Base-by-base conservation (phyloP, 92 coral and sea anemone species). In the Epizoanthus illoricatus region DNA sequence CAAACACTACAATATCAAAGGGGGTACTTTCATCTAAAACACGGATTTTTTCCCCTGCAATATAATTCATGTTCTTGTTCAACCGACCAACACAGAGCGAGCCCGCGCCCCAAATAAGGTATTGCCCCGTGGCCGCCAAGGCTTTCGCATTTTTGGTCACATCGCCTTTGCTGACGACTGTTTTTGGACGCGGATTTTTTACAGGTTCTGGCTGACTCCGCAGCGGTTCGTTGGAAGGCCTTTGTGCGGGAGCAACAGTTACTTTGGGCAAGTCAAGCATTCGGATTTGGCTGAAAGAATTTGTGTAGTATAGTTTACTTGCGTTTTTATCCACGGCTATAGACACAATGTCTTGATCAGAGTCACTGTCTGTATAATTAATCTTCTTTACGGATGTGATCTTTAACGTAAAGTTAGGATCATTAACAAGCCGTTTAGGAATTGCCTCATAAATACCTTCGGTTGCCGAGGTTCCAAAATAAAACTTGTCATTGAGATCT, bases 51-150 rank as follows among this genome's bases (percentile, higher is more conserved):
- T 71, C 2, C 57, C 12, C 57, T 17, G 75, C 10, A 40, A 71
- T 41, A 36, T 40, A 71, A 40, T 71, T 41, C 54, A 40, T 41
- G n/a, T 71, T 1, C 40, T 71, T 24, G 56, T 71, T 71, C 75
- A 71, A 10, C 42, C 49, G 57, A 40, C 75, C 75, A 4, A 71
- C 75, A 7, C 40, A 71, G 7, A 71, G 75, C 21, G 49, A 47
- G 20, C 83, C 20, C 39, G 67, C 83, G 1, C 74, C 52, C 83
- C 83, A 79, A 43, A 79, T 24, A 40, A 79, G 75, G 39, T 79
- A 79, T 23, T 5, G 47, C 39, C 71, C 70, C 2, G 55, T 54
- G 16, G 60, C 83, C 0, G 83, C 83, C 23, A 79, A 33, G 13
- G 71, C 28, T 41, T 52, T 52, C 21, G 64, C 43, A 9, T 40